These are phyloP conservation scores for Eurystomus gularis DNA, from an alignment of 2,113 vertebrate species.

Conservation along the genomic window DNA sequence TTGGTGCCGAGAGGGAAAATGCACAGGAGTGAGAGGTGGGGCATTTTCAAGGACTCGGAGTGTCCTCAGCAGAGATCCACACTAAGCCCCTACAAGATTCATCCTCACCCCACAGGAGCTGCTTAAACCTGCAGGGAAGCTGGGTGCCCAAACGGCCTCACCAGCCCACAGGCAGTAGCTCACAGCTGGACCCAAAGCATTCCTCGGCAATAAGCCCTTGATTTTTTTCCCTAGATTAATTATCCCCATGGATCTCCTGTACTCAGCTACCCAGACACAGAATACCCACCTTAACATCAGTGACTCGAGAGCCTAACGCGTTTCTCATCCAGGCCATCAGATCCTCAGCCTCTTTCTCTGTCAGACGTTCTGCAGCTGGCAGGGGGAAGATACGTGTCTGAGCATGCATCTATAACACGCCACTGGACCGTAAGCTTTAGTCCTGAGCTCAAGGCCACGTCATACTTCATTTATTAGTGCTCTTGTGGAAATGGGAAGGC, in stretches of 20 bases:
- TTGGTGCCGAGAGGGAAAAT: background rate
- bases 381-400: background rate
- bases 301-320: constrained; percentile 80
- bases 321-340: constrained; percentile 96
- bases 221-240: background rate
- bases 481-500: background rate
- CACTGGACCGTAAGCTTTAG: background rate
- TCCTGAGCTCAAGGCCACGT: background rate
- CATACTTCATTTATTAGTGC: background rate
- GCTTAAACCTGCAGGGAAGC: background rate
- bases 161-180: background rate
- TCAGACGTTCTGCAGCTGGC: constrained; percentile 82
- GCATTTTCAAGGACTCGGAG: background rate
- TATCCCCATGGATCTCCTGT: background rate
- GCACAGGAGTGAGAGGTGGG: fast-evolving
- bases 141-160: background rate
- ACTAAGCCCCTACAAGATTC: fast-evolving
- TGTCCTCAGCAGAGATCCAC: background rate
- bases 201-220: background rate
- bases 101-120: background rate
- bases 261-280: background rate
- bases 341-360: constrained; percentile 84
- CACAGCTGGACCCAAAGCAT: background rate
- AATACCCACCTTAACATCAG: constrained; percentile 85
- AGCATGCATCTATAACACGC: fast-evolving